phyloP scores from a whole-genome alignment of 2,888 invertebrate genomes.

The Amphipyra berbera region DNA sequence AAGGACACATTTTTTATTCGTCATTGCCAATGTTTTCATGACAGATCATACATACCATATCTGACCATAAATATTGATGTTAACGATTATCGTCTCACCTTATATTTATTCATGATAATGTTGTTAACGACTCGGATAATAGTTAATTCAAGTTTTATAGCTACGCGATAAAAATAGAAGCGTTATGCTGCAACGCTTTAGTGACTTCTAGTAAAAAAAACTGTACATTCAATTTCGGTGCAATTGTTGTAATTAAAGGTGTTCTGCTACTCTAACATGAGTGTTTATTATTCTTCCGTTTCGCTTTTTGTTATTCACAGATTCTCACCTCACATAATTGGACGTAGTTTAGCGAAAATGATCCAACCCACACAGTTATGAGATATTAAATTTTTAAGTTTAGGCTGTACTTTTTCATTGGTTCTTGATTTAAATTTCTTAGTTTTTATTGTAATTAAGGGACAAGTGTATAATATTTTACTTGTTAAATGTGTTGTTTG shows the following conservation, averaged over 20 bases:
- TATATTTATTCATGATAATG: neutral
- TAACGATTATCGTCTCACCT: neutral
- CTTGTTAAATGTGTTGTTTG: too few relatives aligned
- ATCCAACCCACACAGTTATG: too few relatives aligned
- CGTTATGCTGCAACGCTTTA: neutral
- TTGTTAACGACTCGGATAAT: neutral
- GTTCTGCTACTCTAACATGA: neutral
- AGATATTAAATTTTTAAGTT: too few relatives aligned
- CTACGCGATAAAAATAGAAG: neutral
- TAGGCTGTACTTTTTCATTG: too few relatives aligned
- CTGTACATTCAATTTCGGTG: neutral
- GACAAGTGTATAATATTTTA: too few relatives aligned
- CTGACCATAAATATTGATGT: neutral
- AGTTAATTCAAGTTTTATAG: neutral
- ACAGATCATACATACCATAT: neutral
- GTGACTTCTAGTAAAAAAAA: neutral
- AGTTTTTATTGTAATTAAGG: too few relatives aligned
- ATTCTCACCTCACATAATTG: too few relatives aligned
- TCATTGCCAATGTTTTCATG: neutral
- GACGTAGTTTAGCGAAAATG: too few relatives aligned
- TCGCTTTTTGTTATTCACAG: too few relatives aligned
- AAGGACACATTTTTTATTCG: neutral
- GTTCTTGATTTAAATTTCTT: too few relatives aligned
- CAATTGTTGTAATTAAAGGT: neutral
- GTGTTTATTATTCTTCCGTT: too few relatives aligned